These are phyloP conservation scores for Oscheius onirici DNA, from an alignment of 2,888 invertebrate species.

Conservation along the genomic window DNA sequence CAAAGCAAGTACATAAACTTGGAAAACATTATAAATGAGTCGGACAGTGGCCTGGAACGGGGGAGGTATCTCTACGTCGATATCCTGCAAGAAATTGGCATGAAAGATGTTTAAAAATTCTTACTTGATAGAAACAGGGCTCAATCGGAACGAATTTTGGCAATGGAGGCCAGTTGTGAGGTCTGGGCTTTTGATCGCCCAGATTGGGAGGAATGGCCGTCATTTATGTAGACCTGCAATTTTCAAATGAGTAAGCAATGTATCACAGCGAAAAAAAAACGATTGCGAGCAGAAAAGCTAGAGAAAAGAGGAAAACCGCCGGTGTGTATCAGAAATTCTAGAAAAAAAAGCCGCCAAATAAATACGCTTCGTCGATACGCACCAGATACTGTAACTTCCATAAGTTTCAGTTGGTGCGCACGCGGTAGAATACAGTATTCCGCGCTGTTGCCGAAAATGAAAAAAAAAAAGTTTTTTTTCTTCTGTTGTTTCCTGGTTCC, in stretches of 20 bases:
- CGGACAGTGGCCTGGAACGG: slow-evolving; percentile 96
- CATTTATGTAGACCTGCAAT: background rate
- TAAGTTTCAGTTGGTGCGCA: too few relatives aligned
- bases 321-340: too few relatives aligned
- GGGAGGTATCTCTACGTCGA: slow-evolving; percentile 95
- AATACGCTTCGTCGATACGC: too few relatives aligned
- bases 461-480: too few relatives aligned
- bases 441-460: too few relatives aligned
- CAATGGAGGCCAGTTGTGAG: slow-evolving; percentile 77
- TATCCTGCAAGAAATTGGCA: slow-evolving; percentile 79
- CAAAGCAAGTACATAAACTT: slow-evolving; percentile 84
- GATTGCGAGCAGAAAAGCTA: too few relatives aligned
- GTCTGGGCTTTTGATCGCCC: slow-evolving; percentile 76
- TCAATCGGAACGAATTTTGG: slow-evolving; percentile 89
- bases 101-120: background rate
- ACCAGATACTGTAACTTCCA: too few relatives aligned
- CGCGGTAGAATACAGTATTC: too few relatives aligned
- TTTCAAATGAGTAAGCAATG: too few relatives aligned
- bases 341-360: too few relatives aligned
- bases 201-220: slow-evolving; percentile 83
- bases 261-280: too few relatives aligned
- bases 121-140: slow-evolving; percentile 92
- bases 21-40: slow-evolving; percentile 86
- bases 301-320: too few relatives aligned
- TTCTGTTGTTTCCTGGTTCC: background rate